phyloP scores from a whole-genome alignment of 2,888 invertebrate species.

The Drepana falcataria region DNA sequence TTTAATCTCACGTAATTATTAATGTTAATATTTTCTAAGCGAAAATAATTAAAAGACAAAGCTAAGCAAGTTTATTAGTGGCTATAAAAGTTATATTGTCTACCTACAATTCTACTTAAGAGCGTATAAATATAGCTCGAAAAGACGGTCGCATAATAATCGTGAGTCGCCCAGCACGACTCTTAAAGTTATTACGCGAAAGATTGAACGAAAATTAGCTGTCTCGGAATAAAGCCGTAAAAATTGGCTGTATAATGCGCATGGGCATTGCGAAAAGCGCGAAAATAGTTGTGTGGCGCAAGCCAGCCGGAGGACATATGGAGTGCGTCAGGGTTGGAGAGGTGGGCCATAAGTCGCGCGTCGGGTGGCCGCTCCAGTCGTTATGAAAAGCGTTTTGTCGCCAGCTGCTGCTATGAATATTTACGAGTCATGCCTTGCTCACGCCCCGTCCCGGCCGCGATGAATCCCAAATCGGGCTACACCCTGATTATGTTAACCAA shows the following conservation, averaged over 20 bases:
- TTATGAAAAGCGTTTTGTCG: constrained; percentile 64
- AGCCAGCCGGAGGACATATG: constrained; percentile 28
- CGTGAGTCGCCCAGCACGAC: constrained; percentile 64
- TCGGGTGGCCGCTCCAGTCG: constrained; percentile 54
- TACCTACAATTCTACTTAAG: constrained; percentile 38
- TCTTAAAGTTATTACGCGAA: constrained; percentile 56
- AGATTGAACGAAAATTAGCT: constrained; percentile 58
- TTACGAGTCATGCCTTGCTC: constrained; percentile 47
- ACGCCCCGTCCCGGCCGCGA: constrained; percentile 35
- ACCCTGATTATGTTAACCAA: constrained; percentile 1
- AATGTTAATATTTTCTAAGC: constrained; percentile 17
- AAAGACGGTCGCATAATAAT: constrained; percentile 54
- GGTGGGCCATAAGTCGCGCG: constrained; percentile 55
- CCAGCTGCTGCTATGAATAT: constrained; percentile 62
- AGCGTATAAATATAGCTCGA: constrained; percentile 46
- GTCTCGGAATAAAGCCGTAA: constrained; percentile 47
- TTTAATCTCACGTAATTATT: constrained; percentile 14
- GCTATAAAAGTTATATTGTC: constrained; percentile 36
- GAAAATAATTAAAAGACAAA: constrained; percentile 33
- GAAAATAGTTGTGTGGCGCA: constrained; percentile 8
- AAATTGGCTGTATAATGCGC: constrained; percentile 36
- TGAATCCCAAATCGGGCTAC: constrained; percentile 22
- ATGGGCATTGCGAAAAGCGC: constrained; percentile 21
- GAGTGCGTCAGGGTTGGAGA: constrained; percentile 40
- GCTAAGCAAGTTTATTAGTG: constrained; percentile 34